phyloP scores from a whole-genome alignment of 2,797 vertebrate genomes.

The Rhodeus uyekii region DNA sequence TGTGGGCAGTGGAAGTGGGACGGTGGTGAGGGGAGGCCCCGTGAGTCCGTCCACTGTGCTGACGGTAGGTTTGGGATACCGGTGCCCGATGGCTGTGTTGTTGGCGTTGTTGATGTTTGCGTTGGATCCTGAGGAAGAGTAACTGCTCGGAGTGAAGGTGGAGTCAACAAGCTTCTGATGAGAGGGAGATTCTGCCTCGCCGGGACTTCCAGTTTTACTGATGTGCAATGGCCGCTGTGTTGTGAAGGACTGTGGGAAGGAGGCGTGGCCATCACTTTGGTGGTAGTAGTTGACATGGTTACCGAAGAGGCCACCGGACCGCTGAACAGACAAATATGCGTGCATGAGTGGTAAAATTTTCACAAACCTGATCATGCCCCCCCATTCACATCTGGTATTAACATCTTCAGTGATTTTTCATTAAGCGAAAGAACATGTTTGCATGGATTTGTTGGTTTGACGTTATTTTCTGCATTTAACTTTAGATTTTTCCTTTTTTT shows the following conservation, averaged over 20 bases:
- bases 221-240: constrained; percentile 96
- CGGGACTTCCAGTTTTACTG: constrained; percentile 91
- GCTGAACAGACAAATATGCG: constrained; percentile 69
- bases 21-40: constrained; percentile 83
- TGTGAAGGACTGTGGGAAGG: constrained; percentile 95
- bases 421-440: not conserved
- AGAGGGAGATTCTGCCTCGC: constrained; percentile 90
- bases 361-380: not conserved
- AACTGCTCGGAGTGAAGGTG: constrained; percentile 94
- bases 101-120: constrained; percentile 99
- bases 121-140: constrained; percentile 96
- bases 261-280: constrained; percentile 86
- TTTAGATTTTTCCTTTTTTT: not conserved
- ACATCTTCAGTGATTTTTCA: not conserved
- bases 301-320: constrained; percentile 92
- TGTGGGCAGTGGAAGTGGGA: constrained; percentile 83
- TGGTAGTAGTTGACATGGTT: constrained; percentile 98
- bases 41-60: constrained; percentile 90
- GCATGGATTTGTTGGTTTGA: not conserved
- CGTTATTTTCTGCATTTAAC: not conserved
- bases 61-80: constrained; percentile 83
- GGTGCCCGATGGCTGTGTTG: constrained; percentile 88
- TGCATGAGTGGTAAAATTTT: not conserved
- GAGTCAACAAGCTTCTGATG: constrained; percentile 97
- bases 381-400: not conserved